Percentiles rank a stretch among this genome's conserved stretches.
These are phyloP conservation scores for Agrotis segetum DNA, from an alignment of 2,888 invertebrate species.

Conservation along the genomic window DNA sequence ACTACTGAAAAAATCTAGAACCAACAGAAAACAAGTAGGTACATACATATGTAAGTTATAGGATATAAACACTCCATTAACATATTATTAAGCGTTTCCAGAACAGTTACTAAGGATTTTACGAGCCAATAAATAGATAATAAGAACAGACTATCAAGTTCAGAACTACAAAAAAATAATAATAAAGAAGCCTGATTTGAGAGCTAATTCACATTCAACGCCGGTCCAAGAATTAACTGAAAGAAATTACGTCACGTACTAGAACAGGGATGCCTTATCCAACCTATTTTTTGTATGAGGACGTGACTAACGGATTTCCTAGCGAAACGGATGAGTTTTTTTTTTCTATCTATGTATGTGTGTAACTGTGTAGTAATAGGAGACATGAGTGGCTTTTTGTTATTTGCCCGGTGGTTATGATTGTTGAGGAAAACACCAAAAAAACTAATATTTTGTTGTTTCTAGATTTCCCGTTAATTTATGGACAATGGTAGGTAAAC, in stretches of 20 bases:
- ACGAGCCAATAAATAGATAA: background rate
- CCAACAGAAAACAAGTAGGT: background rate
- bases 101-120: background rate
- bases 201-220: constrained; percentile 44
- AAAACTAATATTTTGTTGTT: background rate
- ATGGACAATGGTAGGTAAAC: background rate
- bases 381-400: background rate
- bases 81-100: too few species aligned
- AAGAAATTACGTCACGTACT: constrained; percentile 52
- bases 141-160: background rate
- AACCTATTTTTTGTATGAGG: constrained; percentile 46
- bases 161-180: constrained; percentile 1
- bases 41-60: too few species aligned
- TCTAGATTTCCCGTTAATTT: background rate
- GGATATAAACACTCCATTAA: too few species aligned
- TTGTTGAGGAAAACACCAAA: background rate
- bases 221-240: constrained; percentile 44
- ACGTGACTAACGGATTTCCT: constrained; percentile 42
- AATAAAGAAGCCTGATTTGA: constrained; percentile 25
- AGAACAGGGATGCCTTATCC: constrained; percentile 35
- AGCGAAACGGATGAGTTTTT: constrained; percentile 7
- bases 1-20: too few species aligned
- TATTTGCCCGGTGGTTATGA: background rate
- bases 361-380: constrained; percentile 19
- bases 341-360: constrained; percentile 20